Evolutionary conservation across 2,888 invertebrate species (phyloP).

Genomic region (Crepidodera aurea): DNA sequence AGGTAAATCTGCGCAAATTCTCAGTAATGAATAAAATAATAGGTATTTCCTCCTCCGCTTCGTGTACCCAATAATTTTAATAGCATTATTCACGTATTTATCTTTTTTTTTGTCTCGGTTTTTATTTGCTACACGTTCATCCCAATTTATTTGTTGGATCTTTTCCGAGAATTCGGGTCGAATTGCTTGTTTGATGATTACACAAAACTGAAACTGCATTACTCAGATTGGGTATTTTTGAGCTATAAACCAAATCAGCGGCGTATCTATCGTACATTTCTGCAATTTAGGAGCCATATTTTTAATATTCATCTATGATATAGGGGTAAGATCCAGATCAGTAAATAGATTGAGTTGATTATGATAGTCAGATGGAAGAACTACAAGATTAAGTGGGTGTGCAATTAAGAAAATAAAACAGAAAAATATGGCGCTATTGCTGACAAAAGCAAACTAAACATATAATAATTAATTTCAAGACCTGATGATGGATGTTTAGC

Average conservation of each 20-base stretch:
- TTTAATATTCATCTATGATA: too few relatives aligned
- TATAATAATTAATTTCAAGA: too few relatives aligned
- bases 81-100: slow-evolving; percentile 25
- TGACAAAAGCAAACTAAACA: too few relatives aligned
- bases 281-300: background rate
- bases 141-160: background rate
- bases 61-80: slow-evolving; percentile 21
- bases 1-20: slow-evolving; percentile 14
- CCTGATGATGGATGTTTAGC: too few relatives aligned
- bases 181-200: background rate
- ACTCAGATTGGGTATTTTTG: background rate
- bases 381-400: too few relatives aligned
- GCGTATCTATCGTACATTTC: background rate
- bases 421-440: too few relatives aligned
- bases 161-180: slow-evolving; percentile 4
- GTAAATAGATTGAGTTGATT: too few relatives aligned
- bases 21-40: slow-evolving; percentile 27
- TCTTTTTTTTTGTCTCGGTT: background rate
- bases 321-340: too few relatives aligned
- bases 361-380: too few relatives aligned
- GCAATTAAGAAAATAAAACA: too few relatives aligned
- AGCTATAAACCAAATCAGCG: too few relatives aligned
- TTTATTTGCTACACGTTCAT: slow-evolving; percentile 2
- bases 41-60: slow-evolving; percentile 27
- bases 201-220: background rate